Base-by-base conservation (phyloP, 2,113 vertebrate species). In the Brachyistius frenatus region DNA sequence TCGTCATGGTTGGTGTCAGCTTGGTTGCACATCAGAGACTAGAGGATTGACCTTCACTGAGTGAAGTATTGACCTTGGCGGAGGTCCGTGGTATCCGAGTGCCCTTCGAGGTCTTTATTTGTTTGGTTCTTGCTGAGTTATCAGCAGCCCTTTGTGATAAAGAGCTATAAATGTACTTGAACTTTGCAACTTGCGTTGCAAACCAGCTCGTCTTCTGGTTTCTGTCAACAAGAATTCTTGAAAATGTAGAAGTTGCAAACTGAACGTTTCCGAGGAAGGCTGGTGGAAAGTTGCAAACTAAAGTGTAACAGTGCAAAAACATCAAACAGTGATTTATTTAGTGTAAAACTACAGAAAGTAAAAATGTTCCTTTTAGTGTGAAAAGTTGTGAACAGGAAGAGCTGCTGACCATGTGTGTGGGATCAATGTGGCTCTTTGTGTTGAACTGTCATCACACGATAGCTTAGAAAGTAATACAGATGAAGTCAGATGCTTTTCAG, bases 381-480 rank as follows among this genome's bases (percentile, higher is more conserved):
- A 23, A 23, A 23, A 23, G 23, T 23, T 23, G 23, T 23, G 23
- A 23, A 23, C 23, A 23, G 23, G 23, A 23, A 23, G 23, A 23
- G 23, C 23, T 23, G 23, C 23, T 23, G 23, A 23, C 23, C 23
- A 23, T 23, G 23, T 23, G 23, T 23, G 23, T 23, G 23, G 23
- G 23, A 23, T 23, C 23, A 23, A 23, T 23, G 23, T 23, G 23
- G 23, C 23, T 23, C 23, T 23, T 23, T 23, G 23, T 23, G 23
- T 57, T 32, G 33, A 75, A 66, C 63, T 68, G 81, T 71, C 72
- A 70, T 78, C 33, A 14, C 36, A 35, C 44, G 60, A 64, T 5
- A 30, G 33, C 60, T 49, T 16, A 67, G 36, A 61, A 7, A 35
- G 23, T 23, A 23, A 23, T 23, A 23, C 23, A 23, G 23, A 64